Base-by-base conservation (phyloP, 2,888 invertebrate species). In the Frankliniella intonsa region DNA sequence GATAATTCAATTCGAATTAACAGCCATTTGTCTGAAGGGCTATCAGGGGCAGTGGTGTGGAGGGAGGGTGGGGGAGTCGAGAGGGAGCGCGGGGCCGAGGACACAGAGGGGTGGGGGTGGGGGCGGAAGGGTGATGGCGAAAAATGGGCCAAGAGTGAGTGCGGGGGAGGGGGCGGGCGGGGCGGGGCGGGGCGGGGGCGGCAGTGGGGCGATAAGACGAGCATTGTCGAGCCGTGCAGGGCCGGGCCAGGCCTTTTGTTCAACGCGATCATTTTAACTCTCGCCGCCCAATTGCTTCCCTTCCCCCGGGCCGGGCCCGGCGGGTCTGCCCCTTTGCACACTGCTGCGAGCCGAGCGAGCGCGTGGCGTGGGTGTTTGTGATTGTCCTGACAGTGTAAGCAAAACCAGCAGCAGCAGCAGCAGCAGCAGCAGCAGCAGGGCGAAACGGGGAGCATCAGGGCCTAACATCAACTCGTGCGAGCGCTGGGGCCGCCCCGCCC, bases 1-100 rank as follows among this genome's bases (percentile, higher is more conserved):
- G 69, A 76, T 76, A 76, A 76, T 76, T 76, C 69, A 76, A 76
- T 76, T 76, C 69, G 69, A 76, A 76, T 76, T 76, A 76, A 76
- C 69, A 76, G 69, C 69, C 69, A 76, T 76, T 76, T 76, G 69
- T 76, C 69, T 76, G 69, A 76, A 76, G 69, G 69, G 25, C 69
- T 76, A 76, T 76, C 69, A 76, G 69, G 69, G 25, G 25, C 22
- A 25, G 69, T 22, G 11, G 12, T 12, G 12, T 10, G 25, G 25
- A 76, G 69, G 25, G 69, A 76, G 69, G 25, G 69, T 0, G 69
- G 69, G 69, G 3, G 22, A 69, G 69, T n/a, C n/a, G 22, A 22
- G 22, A 3, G 19, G 69, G 11, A 69, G 69, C 22, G 69, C 17
- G n/a, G 69, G 69, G 22, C 22, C 55, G 14, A 17, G 14, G 55